Evolutionary conservation across 1,140 invertebrate genomes (phyloP).

Genomic region (Hormaphis cornu): DNA sequence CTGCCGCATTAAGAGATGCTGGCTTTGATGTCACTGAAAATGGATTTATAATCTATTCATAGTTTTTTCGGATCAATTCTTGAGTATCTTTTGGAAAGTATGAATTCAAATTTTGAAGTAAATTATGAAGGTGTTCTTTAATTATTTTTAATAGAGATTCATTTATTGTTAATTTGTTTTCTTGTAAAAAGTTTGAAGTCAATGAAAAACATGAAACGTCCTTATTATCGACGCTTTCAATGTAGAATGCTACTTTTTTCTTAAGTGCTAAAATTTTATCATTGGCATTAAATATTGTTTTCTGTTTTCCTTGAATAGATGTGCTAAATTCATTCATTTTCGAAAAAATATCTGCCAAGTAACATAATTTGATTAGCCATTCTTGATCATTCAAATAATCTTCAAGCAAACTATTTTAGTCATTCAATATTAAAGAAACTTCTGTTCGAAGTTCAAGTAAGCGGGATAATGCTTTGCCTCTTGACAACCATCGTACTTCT

Average conservation of each 20-base stretch:
- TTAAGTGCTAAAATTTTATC: not conserved
- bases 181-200: not conserved
- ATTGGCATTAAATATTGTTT: slow-evolving; percentile 13
- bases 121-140: not conserved
- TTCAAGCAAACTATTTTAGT: slow-evolving; percentile 3
- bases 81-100: not conserved
- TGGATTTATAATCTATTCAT: not conserved
- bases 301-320: slow-evolving; percentile 37
- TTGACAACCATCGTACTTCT: slow-evolving; percentile 41
- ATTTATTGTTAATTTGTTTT: not conserved
- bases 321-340: slow-evolving; percentile 38
- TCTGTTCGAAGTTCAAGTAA: slow-evolving; percentile 13
- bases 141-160: not conserved
- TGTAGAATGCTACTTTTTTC: slow-evolving; percentile 6
- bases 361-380: slow-evolving; percentile 36
- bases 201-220: not conserved
- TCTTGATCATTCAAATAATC: slow-evolving; percentile 18
- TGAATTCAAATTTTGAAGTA: slow-evolving; percentile 10
- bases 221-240: slow-evolving; percentile 5
- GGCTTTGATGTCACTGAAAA: not conserved
- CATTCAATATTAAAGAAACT: slow-evolving; percentile 22
- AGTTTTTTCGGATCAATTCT: not conserved
- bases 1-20: not conserved
- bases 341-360: slow-evolving; percentile 39
- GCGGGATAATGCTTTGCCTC: slow-evolving; percentile 37